Conservation (phyloP, 2,888 invertebrate species). For the Coleophora flavipennella region DNA sequence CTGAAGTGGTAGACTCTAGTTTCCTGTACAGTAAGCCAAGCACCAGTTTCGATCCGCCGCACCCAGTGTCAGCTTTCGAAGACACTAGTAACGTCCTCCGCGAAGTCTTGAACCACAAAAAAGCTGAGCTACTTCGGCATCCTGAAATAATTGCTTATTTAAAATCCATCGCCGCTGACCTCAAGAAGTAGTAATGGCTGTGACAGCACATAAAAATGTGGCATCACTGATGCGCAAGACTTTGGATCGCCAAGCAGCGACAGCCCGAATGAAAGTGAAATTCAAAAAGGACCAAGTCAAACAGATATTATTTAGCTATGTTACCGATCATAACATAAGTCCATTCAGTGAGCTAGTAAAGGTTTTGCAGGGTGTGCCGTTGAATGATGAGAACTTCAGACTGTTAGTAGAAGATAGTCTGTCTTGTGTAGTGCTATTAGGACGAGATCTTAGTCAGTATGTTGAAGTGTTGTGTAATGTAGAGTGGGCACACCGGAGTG, state of each 20-base stretch:
- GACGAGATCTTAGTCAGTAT: constrained; percentile 46
- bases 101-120: constrained; percentile 62
- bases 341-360: constrained; percentile 62
- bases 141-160: constrained; percentile 60
- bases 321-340: constrained; percentile 41
- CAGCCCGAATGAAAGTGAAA: constrained; percentile 50
- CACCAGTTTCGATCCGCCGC: constrained; percentile 48
- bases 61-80: constrained; percentile 32
- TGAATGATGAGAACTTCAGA: constrained; percentile 55
- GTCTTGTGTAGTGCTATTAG: constrained; percentile 50
- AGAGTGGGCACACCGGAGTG: constrained; percentile 46
- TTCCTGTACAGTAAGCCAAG: constrained; percentile 48
- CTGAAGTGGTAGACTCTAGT: constrained; percentile 40
- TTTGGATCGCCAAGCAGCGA: constrained; percentile 47
- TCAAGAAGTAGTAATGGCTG: constrained; percentile 59
- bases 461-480: constrained; percentile 48
- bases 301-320: constrained; percentile 47
- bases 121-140: constrained; percentile 56
- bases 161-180: constrained; percentile 50
- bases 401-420: constrained; percentile 54
- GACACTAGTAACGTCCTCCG: constrained; percentile 55
- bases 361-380: constrained; percentile 48
- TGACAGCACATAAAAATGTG: constrained; percentile 49
- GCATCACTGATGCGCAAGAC: constrained; percentile 60
- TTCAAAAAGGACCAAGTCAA: constrained; percentile 60